Base-by-base conservation (phyloP, 2,797 vertebrate species). In the Brachymystax lenok region DNA sequence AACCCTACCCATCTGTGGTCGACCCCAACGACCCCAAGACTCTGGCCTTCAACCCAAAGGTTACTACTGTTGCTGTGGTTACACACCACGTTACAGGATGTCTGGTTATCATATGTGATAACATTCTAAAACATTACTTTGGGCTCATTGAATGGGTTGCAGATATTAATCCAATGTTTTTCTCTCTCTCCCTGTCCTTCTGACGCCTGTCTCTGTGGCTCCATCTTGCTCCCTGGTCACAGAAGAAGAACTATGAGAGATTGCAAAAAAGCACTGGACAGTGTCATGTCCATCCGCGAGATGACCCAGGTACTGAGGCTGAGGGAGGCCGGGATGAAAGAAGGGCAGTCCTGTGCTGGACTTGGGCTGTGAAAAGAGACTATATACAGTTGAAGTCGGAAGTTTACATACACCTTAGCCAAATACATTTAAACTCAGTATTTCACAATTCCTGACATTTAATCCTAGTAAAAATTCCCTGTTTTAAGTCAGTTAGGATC, bases 181-280 rank as follows among this genome's bases (percentile, higher is more conserved):
- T 86, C 78, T 78, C 69, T 78, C 69, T 90, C 75, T 89, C 78
- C 76, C 83, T 79, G 30, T 79, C 76, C 78, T 80, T 79, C 82
- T 84, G 14, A 16, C 24, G 19, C 21, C 75, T 82, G 82, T 83
- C 86, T 89, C 80, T 86, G 85, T 83, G 88, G 84, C 84, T 88
- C 80, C 87, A 86, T 86, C 80, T 85, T 70, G 68, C 71, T 80
- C 73, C 77, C 88, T 93, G 86, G 88, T 90, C 88, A 91, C 93
- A 99, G 98, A 99, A 99, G 91, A 99, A 99, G 94, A 99, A 99
- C 94, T 99, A 99, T 12, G 98, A 99, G 90, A 95, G 98, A 85
- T 95, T 99, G 90, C 98, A 99, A 93, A 99, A 99, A 99, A 93
- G 98, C 98, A 10, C 88, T 99, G 94, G 98, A 99, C 90, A 99